Evolutionary conservation across 2,113 vertebrate genomes (phyloP), one percentile per base, ranked within the genome.

Genomic region (Etheostoma spectabile): DNA sequence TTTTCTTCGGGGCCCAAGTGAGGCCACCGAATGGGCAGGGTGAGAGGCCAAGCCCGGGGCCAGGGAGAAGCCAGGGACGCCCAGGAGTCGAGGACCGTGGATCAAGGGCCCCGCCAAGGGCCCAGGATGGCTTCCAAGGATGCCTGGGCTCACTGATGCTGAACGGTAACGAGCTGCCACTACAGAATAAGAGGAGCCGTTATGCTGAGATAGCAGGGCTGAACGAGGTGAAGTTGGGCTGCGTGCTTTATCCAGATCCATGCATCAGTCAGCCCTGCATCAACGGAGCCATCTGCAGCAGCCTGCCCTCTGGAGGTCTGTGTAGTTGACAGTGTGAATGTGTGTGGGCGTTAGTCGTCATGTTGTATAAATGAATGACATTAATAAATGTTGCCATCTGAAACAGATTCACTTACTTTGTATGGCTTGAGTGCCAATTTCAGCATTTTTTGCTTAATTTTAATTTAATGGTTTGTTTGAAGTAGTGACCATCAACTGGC

Each of bases 1-100:
- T 99, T 90, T 99, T 97, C 90, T 97, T 99, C 0, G 98, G 98
- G 0, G 98, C 98, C 8, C 96, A 97, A 83, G 97, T 99, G 53
- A 97, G 96, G 59, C 96, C 96, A 1, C 94, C 93, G 0, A 0
- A 24, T 82, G 92, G 94, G 79, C 94, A 92, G 81, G 93, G 90
- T 0, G 86, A 89, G 63, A 84, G 76, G 38, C 83, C 88, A 2
- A 95, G 95, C 83, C 93, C 95, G 10, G 96, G 93, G 48, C 94
- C 95, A 14, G 96, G 94, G 33, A 94, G 94, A 88, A 94, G 93
- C 35, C 90, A 94, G 87, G 94, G 93, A 79, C 95, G 94, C 22
- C 88, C 93, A 87, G 93, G 94, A 83, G 84, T 94, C 33, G 92
- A 92, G 0, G 91, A 89, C 7, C 85, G 75, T 5, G 87, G 73